Conservation (phyloP, 2,888 invertebrate species). For the Hecatera dysodea region DNA sequence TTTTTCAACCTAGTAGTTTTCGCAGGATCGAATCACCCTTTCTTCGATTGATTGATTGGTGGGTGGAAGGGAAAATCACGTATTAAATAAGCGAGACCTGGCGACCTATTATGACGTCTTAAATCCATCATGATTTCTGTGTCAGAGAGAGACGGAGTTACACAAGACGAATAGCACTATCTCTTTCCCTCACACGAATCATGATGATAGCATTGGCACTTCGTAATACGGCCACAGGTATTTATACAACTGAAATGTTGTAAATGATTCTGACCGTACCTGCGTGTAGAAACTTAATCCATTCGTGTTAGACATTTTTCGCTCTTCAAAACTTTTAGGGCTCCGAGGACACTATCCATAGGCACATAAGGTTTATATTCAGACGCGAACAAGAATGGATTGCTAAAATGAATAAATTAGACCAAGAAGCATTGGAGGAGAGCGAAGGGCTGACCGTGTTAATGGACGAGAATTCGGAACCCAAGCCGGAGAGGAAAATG, state of each 20-base stretch:
- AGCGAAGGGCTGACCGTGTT: conserved; percentile 59
- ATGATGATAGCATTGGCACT: too few species aligned
- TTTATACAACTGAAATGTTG: background rate
- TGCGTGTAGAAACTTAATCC: conserved; percentile 63
- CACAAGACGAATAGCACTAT: too few species aligned
- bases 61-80: too few species aligned
- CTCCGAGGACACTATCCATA: conserved; percentile 87
- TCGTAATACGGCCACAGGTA: too few species aligned
- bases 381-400: conserved; percentile 78
- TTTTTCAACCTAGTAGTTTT: too few species aligned
- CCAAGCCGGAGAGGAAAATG: conserved; percentile 74
- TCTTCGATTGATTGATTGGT: too few species aligned
- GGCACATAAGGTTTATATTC: conserved; percentile 83
- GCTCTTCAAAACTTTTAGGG: conserved; percentile 74
- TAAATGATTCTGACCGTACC: background rate
- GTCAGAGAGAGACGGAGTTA: too few species aligned
- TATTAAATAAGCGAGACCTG: too few species aligned
- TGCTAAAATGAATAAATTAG: conserved; percentile 70
- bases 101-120: too few species aligned
- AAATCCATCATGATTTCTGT: too few species aligned
- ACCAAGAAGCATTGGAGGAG: conserved; percentile 64
- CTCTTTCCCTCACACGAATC: too few species aligned
- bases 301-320: background rate
- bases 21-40: background rate
- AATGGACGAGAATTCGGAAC: conserved; percentile 63